Evolutionary conservation across 2,113 vertebrate genomes (phyloP).

Genomic region (Mellivora capensis): DNA sequence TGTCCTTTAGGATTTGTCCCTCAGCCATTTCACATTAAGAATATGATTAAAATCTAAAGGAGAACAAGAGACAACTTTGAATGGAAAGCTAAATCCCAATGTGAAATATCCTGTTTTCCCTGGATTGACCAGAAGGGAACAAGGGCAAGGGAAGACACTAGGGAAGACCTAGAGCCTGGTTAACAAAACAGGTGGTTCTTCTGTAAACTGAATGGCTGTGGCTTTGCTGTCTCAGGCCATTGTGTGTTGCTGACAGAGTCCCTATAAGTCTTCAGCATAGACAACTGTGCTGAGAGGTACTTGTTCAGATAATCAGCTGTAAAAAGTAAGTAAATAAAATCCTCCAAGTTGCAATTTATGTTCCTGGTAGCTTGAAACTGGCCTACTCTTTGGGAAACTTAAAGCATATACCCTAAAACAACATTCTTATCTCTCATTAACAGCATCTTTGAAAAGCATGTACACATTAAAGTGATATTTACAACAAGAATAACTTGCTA

Average conservation of each 20-base stretch:
- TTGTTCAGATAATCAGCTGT: conserved; percentile 48
- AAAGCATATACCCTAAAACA: conserved; percentile 55
- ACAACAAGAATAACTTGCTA: conserved; percentile 55
- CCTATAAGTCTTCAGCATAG: conserved; percentile 61
- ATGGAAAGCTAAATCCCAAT: background rate
- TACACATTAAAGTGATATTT: conserved; percentile 44
- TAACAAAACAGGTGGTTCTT: conserved; percentile 53
- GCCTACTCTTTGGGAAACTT: conserved; percentile 62
- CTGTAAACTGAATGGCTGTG: conserved; percentile 16
- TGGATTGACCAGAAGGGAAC: background rate
- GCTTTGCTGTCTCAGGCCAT: conserved; percentile 32
- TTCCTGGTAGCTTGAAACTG: conserved; percentile 37
- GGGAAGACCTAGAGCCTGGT: background rate
- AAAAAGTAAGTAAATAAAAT: conserved; percentile 25
- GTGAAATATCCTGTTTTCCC: background rate
- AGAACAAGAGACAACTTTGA: conserved; percentile 9
- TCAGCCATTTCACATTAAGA: background rate
- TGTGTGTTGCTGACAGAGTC: conserved; percentile 59
- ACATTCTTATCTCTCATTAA: conserved; percentile 45
- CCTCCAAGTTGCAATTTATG: conserved; percentile 36
- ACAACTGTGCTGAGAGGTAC: conserved; percentile 46
- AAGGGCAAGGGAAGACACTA: background rate
- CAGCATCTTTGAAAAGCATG: conserved; percentile 45
- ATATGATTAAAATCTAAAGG: background rate
- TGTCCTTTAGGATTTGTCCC: background rate